phyloP scores from a whole-genome alignment of 2,888 invertebrate genomes.

The Doris montereyensis region DNA sequence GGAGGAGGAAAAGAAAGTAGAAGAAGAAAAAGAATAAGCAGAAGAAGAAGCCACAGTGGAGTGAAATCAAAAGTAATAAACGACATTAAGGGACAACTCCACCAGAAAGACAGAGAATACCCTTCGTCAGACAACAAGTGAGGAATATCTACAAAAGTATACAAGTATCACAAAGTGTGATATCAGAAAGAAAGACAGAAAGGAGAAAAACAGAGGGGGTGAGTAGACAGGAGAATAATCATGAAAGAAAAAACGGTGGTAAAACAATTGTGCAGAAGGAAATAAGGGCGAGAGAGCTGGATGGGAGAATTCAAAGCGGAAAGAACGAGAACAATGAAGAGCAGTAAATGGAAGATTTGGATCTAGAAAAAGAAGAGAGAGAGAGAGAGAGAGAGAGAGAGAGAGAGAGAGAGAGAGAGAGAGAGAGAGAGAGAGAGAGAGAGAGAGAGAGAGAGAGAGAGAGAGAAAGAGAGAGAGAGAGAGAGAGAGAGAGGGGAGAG shows the following conservation, averaged over 20 bases:
- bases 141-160: too few species aligned
- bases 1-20: too few species aligned
- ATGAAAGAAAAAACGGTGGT: not conserved
- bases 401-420: not conserved
- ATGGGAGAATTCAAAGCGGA: not conserved
- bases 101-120: too few species aligned
- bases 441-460: slow-evolving; percentile 27
- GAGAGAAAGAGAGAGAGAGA: slow-evolving; percentile 35
- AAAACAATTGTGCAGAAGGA: not conserved
- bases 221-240: not conserved
- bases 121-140: too few species aligned
- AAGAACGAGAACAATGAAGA: not conserved
- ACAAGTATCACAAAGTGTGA: too few species aligned
- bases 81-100: too few species aligned
- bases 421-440: slow-evolving; percentile 24
- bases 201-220: not conserved
- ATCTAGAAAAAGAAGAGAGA: not conserved
- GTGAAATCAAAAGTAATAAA: too few species aligned
- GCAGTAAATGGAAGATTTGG: not conserved
- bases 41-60: too few species aligned
- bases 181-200: too few species aligned
- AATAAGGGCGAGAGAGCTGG: not conserved
- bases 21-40: too few species aligned
- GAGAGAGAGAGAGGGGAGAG: slow-evolving; percentile 50
- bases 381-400: not conserved